Evolutionary conservation across 2,113 vertebrate genomes (phyloP).

Genomic region (Zeus faber): DNA sequence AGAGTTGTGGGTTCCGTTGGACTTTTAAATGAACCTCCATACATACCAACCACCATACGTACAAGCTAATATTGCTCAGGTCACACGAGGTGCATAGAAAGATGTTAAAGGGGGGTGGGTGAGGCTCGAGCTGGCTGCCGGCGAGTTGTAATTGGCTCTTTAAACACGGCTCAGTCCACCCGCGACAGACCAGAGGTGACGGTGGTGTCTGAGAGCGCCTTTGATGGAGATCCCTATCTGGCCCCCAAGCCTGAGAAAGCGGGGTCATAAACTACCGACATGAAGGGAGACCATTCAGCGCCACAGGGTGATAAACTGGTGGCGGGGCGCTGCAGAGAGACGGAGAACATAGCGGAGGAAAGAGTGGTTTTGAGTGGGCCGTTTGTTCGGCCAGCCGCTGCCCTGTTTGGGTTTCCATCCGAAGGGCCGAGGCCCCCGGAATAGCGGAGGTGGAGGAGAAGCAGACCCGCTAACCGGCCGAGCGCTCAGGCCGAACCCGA

Average conservation of each 20-base stretch:
- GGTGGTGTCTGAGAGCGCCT: constrained; percentile 52
- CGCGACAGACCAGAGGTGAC: constrained; percentile 52
- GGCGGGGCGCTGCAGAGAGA: constrained; percentile 34
- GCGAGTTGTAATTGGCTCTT: constrained; percentile 36
- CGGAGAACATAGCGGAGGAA: constrained; percentile 25
- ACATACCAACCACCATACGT: constrained; percentile 15
- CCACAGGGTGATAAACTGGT: constrained; percentile 47
- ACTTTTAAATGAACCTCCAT: constrained; percentile 13
- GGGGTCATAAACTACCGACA: constrained; percentile 65
- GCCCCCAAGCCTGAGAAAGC: constrained; percentile 43
- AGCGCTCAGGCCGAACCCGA: background rate
- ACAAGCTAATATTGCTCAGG: constrained; percentile 2
- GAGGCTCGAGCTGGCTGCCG: constrained; percentile 13
- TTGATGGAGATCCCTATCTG: constrained; percentile 70
- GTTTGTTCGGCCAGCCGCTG: constrained; percentile 63
- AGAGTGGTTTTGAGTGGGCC: constrained; percentile 59
- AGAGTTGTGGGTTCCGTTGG: constrained; percentile 37
- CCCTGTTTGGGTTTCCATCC: constrained; percentile 72
- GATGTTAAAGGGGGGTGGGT: constrained; percentile 13
- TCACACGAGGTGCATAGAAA: constrained; percentile 5
- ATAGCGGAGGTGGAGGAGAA: constrained; percentile 48
- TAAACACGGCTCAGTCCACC: constrained; percentile 24
- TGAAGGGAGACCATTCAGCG: constrained; percentile 72
- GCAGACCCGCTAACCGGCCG: constrained; percentile 19
- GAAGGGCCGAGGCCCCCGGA: constrained; percentile 52